These are phyloP conservation scores for Rotaria magnacalcarata DNA, from an alignment of 2,888 invertebrate genomes.

Conservation along the genomic window DNA sequence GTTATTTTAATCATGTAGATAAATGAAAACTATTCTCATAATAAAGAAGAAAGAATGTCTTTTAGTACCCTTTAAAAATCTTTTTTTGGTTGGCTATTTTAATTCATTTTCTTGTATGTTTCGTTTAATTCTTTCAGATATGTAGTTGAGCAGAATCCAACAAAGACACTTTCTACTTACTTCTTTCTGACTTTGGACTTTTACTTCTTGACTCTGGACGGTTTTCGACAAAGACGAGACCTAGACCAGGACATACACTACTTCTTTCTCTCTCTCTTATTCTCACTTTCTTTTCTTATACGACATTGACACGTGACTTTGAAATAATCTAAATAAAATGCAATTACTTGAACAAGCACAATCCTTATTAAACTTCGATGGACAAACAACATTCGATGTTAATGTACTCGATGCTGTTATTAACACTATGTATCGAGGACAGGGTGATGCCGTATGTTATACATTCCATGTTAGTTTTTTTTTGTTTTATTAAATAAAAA, in stretches of 20 bases:
- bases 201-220: constrained; percentile 11
- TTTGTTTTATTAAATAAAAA: not conserved
- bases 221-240: constrained; percentile 1
- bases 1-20: not conserved
- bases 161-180: not conserved
- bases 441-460: constrained; percentile 38
- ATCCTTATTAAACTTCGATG: constrained; percentile 41
- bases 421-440: constrained; percentile 42
- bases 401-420: constrained; percentile 44
- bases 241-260: not conserved
- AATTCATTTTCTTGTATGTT: too few species aligned
- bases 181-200: constrained; percentile 26
- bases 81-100: too few species aligned
- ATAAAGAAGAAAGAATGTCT: too few species aligned
- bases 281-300: not conserved
- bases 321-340: constrained; percentile 30
- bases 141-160: not conserved
- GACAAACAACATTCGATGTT: constrained; percentile 42
- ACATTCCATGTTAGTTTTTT: not conserved
- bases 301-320: constrained; percentile 26
- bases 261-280: not conserved
- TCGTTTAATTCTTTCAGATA: not conserved
- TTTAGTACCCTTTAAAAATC: too few species aligned
- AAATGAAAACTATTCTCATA: not conserved
- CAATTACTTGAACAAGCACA: constrained; percentile 41